Evolutionary conservation across 2,797 vertebrate species (phyloP), one percentile per base, ranked within the genome.

Genomic region (Scyliorhinus canicula): DNA sequence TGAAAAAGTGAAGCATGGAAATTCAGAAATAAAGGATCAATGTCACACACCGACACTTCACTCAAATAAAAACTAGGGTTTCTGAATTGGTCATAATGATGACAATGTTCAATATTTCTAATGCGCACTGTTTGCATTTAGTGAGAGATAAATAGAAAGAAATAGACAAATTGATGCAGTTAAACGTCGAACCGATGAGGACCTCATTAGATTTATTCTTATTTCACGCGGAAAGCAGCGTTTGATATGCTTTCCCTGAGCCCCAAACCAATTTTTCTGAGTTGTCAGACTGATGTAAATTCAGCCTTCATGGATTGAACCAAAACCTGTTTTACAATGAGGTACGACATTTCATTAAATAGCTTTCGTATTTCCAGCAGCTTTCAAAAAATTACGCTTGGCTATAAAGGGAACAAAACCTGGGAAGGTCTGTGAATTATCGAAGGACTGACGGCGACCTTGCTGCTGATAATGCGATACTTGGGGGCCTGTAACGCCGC

Each of bases 251-350:
- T 93, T 93, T 93, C 60, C 65, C 91, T 93, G 7, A 67, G 65
- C 91, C 65, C 63, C 91, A 93, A 69, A 71, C 63, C 91, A 93
- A 93, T 93, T 93, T 93, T 50, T 93, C 44, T 3, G 26, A 93
- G 63, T 69, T 93, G 65, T 93, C 91, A 93, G 44, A 44, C 28
- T 71, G 4, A 93, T 93, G 44, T 69, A 93, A 69, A 93, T 93
- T 67, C n/a, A 93, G 12, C 26, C 65, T 69, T 8, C 9, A 47
- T 69, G 63, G 40, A 47, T 47, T 47, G 65, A 71, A 50, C 91
- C 40, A 93, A 69, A 93, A 47, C 16, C 55, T 93, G 44, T 44
- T 55, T 40, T 63, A 60, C 55, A 69, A 69, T 69, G 11, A 93
- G 44, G 44, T 69, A 69, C 11, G 44, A 14, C n/a, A 50, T 50